Evolutionary conservation across 2,888 invertebrate species (phyloP).

Genomic region (Dryomyza anilis): DNA sequence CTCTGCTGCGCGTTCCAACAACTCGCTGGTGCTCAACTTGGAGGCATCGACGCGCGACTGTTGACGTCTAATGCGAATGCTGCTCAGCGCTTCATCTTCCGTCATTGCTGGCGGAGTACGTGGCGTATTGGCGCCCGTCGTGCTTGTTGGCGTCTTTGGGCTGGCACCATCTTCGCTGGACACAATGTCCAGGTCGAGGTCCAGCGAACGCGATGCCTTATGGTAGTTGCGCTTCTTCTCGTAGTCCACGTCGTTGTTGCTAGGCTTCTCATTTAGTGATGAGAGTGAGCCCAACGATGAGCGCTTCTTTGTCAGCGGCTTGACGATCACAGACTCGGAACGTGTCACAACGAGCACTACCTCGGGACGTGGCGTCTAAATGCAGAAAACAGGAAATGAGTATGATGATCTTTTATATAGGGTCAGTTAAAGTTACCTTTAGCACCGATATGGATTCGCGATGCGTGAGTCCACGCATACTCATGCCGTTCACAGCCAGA

Average conservation of each 20-base stretch:
- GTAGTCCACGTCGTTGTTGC: conserved; percentile 48
- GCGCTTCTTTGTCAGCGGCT: conserved; percentile 58
- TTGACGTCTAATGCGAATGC: conserved; percentile 54
- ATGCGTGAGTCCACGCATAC: conserved; percentile 83
- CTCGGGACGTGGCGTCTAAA: conserved; percentile 77
- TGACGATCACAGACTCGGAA: conserved; percentile 59
- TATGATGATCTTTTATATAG: conserved; percentile 2
- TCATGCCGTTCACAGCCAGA: conserved; percentile 84
- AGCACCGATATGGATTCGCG: conserved; percentile 84
- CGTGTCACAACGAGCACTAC: conserved; percentile 78
- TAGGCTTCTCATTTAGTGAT: conserved; percentile 59
- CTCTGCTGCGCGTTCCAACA: conserved; percentile 58
- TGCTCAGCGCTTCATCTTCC: conserved; percentile 49
- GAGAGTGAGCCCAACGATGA: conserved; percentile 60
- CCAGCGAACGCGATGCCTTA: conserved; percentile 59
- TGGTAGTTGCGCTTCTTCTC: conserved; percentile 59
- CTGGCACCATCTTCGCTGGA: conserved; percentile 48
- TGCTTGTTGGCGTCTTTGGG: conserved; percentile 28
- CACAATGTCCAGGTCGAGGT: conserved; percentile 58
- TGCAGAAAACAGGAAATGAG: conserved; percentile 23
- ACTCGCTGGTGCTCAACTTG: conserved; percentile 57
- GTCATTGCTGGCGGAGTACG: too few species aligned
- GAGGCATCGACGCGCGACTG: conserved; percentile 55
- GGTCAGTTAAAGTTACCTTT: conserved; percentile 67
- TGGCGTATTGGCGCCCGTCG: conserved; percentile 25